Percentiles rank a stretch among this genome's conserved stretches.
These are phyloP conservation scores for Drosophila willistoni DNA, from an alignment of 1,140 invertebrate species.

Conservation along the genomic window DNA sequence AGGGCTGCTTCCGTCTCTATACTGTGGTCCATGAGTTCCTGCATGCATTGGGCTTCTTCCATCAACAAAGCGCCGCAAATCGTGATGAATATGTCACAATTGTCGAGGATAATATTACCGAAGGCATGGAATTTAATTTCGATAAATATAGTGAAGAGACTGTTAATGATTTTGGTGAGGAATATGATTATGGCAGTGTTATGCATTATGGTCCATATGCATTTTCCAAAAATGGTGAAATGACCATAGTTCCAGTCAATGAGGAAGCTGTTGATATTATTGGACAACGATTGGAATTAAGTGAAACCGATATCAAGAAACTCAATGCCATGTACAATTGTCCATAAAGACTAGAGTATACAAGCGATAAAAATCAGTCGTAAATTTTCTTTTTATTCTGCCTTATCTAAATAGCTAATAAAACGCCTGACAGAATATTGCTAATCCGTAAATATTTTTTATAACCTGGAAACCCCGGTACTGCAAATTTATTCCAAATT, in stretches of 20 bases:
- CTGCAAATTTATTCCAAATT: too few species aligned
- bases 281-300: constrained; percentile 87
- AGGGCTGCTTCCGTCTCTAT: constrained; percentile 84
- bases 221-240: constrained; percentile 88
- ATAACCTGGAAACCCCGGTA: too few species aligned
- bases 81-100: constrained; percentile 86
- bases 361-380: neutral
- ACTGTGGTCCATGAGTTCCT: constrained; percentile 88
- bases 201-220: constrained; percentile 90
- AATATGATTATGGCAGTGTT: constrained; percentile 88
- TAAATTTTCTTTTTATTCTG: neutral
- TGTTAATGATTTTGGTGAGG: constrained; percentile 84
- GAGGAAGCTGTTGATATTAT: constrained; percentile 72
- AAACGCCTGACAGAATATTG: neutral
- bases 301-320: constrained; percentile 86
- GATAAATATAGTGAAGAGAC: constrained; percentile 84
- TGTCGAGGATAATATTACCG: constrained; percentile 85
- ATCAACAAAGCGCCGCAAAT: constrained; percentile 86
- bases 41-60: constrained; percentile 86
- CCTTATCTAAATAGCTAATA: neutral
- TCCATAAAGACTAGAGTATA: constrained; percentile 16
- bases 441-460: too few species aligned
- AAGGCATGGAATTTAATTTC: constrained; percentile 84
- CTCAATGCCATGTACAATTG: constrained; percentile 87
- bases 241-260: constrained; percentile 86